Evolutionary conservation across 2,888 invertebrate genomes (phyloP), one percentile per base, ranked within the genome.

Genomic region (Crematogaster levior): DNA sequence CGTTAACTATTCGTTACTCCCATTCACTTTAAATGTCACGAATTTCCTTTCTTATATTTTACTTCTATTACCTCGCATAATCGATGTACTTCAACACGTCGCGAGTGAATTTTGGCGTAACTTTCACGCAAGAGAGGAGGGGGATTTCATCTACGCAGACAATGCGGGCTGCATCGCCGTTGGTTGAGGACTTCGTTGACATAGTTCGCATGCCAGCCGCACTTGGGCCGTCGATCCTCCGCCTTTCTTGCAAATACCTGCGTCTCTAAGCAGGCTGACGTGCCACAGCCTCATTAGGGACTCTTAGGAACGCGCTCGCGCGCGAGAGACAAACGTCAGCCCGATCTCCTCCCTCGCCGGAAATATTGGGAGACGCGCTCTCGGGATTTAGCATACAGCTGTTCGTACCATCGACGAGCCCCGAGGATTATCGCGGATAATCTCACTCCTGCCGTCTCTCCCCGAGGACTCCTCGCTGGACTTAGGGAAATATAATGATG

Each of bases 151-250:
- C 48, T 48, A 74, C 60, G 80, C 48, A 40, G 80, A 75, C 75
- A 51, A 80, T 72, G 72, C 81, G 40, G 81, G 73, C 51, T 53
- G 86, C 81, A 65, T 81, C 88, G 86, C 81, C 83, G 66, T 12
- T 48, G 74, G 73, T 58, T 70, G 72, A 82, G 74, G 77, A 85
- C 85, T 86, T 83, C 83, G 73, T 68, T 74, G 72, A 84, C 87
- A 91, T 91, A 91, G 90, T 91, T 90, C 81, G 91, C 91, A 85
- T 91, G 87, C 87, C 89, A 89, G 77, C 86, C 66, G 65, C 83
- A 83, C 85, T 86, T 89, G 48, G 65, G 51, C 66, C 61, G 81
- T 84, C 85, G 87, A 86, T 84, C 83, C 80, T 65, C 66, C 27
- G 80, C 82, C 83, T 63, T 66, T 79, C 84, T 84, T 56, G 70